These are phyloP conservation scores for Chrysogorgia sp. DNA, from an alignment of 92 coral and sea anemone species.

Conservation along the genomic window DNA sequence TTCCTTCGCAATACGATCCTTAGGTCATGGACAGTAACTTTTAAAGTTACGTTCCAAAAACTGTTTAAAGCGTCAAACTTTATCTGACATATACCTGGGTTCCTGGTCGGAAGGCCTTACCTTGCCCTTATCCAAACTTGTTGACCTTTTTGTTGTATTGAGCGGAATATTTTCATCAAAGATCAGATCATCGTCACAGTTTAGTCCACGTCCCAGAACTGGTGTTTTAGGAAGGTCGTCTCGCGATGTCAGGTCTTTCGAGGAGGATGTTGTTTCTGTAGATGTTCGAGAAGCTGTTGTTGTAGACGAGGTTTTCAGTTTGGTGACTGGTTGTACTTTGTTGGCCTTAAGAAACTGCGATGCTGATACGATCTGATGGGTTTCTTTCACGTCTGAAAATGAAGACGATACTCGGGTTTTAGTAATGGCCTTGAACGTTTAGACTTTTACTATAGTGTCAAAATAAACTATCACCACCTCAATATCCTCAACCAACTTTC, in stretches of 20 bases:
- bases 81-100: not conserved
- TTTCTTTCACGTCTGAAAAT: slow-evolving; percentile 43
- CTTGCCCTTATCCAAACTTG: slow-evolving; percentile 46
- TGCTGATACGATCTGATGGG: slow-evolving; percentile 63
- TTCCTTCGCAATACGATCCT: too few species aligned
- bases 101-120: slow-evolving; percentile 11
- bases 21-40: too few species aligned
- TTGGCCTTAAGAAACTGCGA: slow-evolving; percentile 78
- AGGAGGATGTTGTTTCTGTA: not conserved
- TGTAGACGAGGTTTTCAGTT: slow-evolving; percentile 7
- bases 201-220: slow-evolving; percentile 81
- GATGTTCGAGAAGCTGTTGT: slow-evolving; percentile 8
- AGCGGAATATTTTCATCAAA: slow-evolving; percentile 67
- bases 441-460: slow-evolving; percentile 6
- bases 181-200: slow-evolving; percentile 67
- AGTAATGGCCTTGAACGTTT: not conserved
- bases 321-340: slow-evolving; percentile 34
- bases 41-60: too few species aligned
- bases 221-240: slow-evolving; percentile 38
- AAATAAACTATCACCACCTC: too few species aligned
- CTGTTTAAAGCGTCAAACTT: not conserved
- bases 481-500: too few species aligned
- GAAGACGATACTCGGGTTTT: too few species aligned
- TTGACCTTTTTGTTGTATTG: slow-evolving; percentile 33
- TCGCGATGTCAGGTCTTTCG: not conserved